phyloP scores from a whole-genome alignment of 2,797 vertebrate genomes.

The Sylvia borin region DNA sequence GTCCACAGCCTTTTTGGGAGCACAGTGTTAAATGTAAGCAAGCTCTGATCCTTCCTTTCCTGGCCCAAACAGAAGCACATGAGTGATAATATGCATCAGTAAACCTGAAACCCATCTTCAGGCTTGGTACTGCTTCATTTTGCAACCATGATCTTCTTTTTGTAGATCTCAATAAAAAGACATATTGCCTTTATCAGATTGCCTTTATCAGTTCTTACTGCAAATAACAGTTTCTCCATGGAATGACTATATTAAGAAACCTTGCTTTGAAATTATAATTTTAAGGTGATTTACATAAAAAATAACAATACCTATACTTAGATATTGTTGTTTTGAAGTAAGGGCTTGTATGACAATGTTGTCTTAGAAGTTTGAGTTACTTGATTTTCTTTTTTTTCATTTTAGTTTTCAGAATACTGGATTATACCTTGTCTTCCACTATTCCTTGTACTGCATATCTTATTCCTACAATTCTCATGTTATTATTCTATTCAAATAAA shows the following conservation, averaged over 20 bases:
- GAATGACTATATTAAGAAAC: background rate
- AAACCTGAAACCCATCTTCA: background rate
- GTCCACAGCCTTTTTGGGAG: background rate
- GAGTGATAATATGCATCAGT: background rate
- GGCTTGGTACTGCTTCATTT: background rate
- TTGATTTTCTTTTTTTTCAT: background rate
- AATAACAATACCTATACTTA: background rate
- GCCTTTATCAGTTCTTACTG: background rate
- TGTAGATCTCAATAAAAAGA: background rate
- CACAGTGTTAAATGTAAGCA: background rate
- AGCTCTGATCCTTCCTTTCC: background rate
- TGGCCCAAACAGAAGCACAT: background rate
- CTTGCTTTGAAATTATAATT: background rate
- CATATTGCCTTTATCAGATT: background rate
- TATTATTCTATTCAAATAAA: background rate
- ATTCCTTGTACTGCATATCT: background rate
- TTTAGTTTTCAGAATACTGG: background rate
- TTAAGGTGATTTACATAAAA: background rate
- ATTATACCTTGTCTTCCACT: background rate
- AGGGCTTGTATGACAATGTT: background rate
- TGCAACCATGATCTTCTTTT: background rate
- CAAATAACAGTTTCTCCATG: background rate
- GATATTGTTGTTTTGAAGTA: background rate
- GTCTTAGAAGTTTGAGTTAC: background rate
- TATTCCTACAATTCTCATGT: background rate